A percentile compares a stretch with the other conserved stretches of the same genome.
phyloP scores from a whole-genome alignment of 1,140 invertebrate species.

The Sitodiplosis mosellana region DNA sequence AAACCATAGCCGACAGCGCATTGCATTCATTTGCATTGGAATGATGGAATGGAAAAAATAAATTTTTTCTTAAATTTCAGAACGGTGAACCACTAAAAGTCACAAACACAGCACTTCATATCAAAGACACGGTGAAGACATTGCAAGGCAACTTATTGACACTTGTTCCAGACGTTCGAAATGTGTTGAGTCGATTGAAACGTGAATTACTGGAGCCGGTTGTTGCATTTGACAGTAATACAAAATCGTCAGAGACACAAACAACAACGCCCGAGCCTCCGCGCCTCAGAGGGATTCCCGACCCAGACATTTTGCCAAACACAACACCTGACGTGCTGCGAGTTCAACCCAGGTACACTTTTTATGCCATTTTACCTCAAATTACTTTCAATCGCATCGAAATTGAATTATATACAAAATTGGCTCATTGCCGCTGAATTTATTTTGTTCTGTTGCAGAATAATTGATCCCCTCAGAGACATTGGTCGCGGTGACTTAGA shows the following conservation, averaged over 20 bases:
- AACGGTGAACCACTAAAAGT: constrained; percentile 25
- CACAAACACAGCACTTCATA: constrained; percentile 23
- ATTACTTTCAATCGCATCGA: too few species aligned
- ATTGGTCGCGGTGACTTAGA: constrained; percentile 53
- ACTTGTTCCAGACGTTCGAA: constrained; percentile 26
- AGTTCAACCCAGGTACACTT: not conserved
- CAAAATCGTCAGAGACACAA: constrained; percentile 16
- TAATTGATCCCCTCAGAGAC: constrained; percentile 19
- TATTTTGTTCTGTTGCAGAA: too few species aligned
- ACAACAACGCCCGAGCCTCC: constrained; percentile 9
- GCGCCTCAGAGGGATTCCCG: not conserved
- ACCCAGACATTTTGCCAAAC: constrained; percentile 15
- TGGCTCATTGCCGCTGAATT: too few species aligned
- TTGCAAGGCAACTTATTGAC: constrained; percentile 24
- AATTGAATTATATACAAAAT: too few species aligned
- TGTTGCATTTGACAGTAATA: constrained; percentile 16
- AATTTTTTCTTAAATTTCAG: too few species aligned
- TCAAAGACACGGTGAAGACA: constrained; percentile 20
- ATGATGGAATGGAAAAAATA: too few species aligned
- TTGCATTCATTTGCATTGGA: too few species aligned
- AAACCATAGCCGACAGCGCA: too few species aligned
- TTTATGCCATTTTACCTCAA: too few species aligned
- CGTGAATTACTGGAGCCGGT: constrained; percentile 28
- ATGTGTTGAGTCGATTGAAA: constrained; percentile 24
- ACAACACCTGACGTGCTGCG: not conserved